phyloP scores from a whole-genome alignment of 2,113 vertebrate species.

The Cromileptes altivelis region DNA sequence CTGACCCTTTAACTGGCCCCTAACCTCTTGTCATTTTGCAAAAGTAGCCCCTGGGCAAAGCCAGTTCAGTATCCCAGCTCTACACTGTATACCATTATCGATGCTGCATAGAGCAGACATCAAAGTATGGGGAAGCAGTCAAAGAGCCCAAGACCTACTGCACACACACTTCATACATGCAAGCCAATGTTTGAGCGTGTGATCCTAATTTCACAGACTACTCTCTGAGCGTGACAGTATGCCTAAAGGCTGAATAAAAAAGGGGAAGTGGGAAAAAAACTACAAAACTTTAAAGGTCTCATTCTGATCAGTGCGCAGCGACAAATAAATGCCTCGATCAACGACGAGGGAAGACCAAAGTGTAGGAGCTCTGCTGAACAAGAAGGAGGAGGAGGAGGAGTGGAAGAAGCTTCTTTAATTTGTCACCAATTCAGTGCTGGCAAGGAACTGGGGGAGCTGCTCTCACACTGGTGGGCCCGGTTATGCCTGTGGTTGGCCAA shows the following conservation, averaged over 20 bases:
- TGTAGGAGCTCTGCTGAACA: not conserved
- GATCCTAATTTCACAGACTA: not conserved
- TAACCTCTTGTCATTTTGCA: too few relatives aligned
- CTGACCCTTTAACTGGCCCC: too few relatives aligned
- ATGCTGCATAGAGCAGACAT: not conserved
- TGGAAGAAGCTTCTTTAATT: slow-evolving; percentile 33
- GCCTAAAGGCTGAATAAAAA: not conserved
- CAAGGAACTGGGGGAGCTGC: not conserved
- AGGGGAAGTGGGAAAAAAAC: not conserved
- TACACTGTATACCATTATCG: not conserved
- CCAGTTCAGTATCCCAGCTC: not conserved
- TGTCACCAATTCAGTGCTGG: slow-evolving; percentile 24
- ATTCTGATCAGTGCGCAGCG: not conserved
- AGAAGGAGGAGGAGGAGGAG: not conserved
- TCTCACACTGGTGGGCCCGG: slow-evolving; percentile 42
- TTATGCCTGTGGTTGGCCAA: slow-evolving; percentile 47
- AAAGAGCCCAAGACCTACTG: not conserved
- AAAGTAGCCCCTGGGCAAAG: too few relatives aligned
- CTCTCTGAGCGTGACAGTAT: not conserved
- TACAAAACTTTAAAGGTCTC: not conserved
- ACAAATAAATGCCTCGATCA: slow-evolving; percentile 13
- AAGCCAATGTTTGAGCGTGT: not conserved
- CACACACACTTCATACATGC: not conserved
- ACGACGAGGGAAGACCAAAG: slow-evolving; percentile 15
- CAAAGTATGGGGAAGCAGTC: not conserved